Evolutionary conservation across 2,113 vertebrate species (phyloP).

Genomic region (Saguinus imperator): DNA sequence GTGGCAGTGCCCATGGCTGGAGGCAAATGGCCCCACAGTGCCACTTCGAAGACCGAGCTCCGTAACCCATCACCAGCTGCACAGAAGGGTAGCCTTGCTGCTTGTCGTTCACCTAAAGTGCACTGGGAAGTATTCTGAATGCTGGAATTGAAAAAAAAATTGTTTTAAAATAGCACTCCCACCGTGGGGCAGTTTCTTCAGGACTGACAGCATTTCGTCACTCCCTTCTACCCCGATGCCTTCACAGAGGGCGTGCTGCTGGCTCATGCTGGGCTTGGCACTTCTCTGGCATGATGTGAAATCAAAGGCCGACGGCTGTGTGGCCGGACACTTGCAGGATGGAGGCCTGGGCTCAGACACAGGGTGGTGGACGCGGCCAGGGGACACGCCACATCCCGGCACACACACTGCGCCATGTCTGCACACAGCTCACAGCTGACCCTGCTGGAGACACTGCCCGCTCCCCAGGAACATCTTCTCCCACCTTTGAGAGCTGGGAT

Average conservation of each 20-base stretch:
- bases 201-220: accelerated
- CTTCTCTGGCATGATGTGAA: accelerated
- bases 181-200: neutral
- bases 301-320: accelerated
- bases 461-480: too few species aligned
- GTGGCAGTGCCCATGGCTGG: neutral
- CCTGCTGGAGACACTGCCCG: too few species aligned
- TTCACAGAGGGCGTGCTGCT: accelerated
- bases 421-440: neutral
- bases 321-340: accelerated
- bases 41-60: neutral
- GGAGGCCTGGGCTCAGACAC: neutral
- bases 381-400: too few species aligned
- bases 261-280: accelerated
- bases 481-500: neutral
- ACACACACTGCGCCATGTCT: neutral
- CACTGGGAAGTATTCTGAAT: neutral
- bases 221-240: accelerated
- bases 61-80: neutral
- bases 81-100: neutral
- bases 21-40: accelerated
- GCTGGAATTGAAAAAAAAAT: neutral
- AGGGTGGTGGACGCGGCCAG: accelerated
- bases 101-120: neutral
- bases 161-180: neutral